A percentile compares a stretch with the other conserved stretches of the same genome.
These are phyloP conservation scores for Myotis daubentonii DNA, from an alignment of 2,797 vertebrate species.

Conservation along the genomic window DNA sequence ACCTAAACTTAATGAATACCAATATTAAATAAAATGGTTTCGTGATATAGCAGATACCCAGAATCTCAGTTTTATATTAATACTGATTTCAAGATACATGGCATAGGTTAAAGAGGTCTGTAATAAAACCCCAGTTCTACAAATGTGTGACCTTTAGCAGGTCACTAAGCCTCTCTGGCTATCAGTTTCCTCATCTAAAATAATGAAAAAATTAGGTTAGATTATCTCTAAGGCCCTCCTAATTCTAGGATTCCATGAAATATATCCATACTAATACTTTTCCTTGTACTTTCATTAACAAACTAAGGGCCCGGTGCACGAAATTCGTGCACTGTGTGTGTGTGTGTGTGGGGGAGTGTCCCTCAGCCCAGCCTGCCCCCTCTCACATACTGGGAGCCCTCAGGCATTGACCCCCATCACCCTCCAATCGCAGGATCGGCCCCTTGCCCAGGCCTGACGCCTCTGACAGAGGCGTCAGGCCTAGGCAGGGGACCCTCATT, in stretches of 20 bases:
- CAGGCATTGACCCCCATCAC: too few relatives aligned
- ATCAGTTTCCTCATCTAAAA: conserved; percentile 22
- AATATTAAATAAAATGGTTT: conserved; percentile 20
- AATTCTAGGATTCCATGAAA: conserved; percentile 3
- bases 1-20: neutral
- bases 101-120: neutral
- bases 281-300: conserved; percentile 24
- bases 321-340: too few relatives aligned
- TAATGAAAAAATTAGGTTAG: neutral
- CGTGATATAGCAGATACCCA: neutral
- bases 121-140: neutral
- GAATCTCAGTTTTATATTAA: neutral
- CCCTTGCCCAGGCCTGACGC: too few relatives aligned
- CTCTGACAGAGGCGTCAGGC: too few relatives aligned
- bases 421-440: too few relatives aligned
- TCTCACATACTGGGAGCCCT: too few relatives aligned
- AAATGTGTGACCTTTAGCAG: neutral
- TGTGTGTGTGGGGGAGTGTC: too few relatives aligned
- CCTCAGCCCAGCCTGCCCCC: too few relatives aligned
- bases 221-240: neutral
- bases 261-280: neutral
- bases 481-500: too few relatives aligned
- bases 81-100: neutral
- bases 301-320: too few relatives aligned
- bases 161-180: neutral